Percentiles rank a stretch among this genome's conserved stretches.
phyloP scores from a whole-genome alignment of 2,113 vertebrate species.

The Megatriorchis doriae region DNA sequence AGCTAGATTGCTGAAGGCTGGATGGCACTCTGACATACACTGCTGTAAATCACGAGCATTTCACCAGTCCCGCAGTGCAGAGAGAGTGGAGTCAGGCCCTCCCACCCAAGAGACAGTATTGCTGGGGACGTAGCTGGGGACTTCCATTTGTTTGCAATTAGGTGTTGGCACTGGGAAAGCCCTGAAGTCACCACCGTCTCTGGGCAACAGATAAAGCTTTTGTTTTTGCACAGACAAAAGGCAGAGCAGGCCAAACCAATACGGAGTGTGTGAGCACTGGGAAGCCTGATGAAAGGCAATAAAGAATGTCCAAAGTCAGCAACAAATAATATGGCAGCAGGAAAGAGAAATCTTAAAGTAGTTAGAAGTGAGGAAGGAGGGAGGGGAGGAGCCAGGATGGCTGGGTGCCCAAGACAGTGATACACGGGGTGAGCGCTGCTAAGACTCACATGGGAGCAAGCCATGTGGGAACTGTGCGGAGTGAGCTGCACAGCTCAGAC shows the following conservation, averaged over 20 bases:
- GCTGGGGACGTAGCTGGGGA: not conserved
- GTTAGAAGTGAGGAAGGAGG: not conserved
- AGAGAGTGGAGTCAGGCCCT: not conserved
- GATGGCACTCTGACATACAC: not conserved
- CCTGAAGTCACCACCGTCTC: constrained; percentile 41
- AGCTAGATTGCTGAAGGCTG: not conserved
- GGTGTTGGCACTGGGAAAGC: constrained; percentile 26
- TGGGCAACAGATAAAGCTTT: constrained; percentile 43
- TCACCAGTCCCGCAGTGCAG: not conserved
- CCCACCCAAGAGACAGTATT: not conserved
- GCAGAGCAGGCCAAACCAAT: constrained; percentile 37
- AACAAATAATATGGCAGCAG: constrained; percentile 29
- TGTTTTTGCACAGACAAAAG: constrained; percentile 33
- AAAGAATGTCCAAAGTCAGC: constrained; percentile 54
- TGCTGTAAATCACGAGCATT: not conserved
- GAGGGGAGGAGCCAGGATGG: constrained; percentile 8
- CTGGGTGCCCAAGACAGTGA: not conserved
- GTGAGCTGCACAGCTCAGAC: not conserved
- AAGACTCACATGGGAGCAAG: not conserved
- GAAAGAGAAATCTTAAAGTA: not conserved
- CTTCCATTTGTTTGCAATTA: constrained; percentile 58
- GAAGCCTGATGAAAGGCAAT: constrained; percentile 5
- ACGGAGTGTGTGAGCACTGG: not conserved
- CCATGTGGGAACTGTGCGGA: not conserved
- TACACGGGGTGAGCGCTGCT: rapidly evolving